Evolutionary conservation across 2,888 invertebrate species (phyloP).

Genomic region (Blera fallax): DNA sequence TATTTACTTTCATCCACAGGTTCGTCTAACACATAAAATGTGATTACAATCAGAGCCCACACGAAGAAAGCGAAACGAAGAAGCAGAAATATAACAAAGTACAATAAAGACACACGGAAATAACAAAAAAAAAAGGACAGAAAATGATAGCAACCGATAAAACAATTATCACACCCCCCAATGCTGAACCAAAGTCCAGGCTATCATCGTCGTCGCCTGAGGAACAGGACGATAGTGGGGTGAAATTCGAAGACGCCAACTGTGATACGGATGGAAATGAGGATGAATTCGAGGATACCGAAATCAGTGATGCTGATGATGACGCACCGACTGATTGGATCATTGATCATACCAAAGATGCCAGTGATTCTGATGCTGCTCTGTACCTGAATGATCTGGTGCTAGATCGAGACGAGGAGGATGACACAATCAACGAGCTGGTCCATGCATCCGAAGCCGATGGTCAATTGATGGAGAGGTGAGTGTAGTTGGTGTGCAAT

Average conservation of each 20-base stretch:
- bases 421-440: conserved; percentile 77
- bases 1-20: conserved; percentile 18
- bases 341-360: conserved; percentile 53
- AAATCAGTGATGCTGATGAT: conserved; percentile 55
- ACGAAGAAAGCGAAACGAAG: not conserved
- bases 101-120: conserved; percentile 21
- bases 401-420: conserved; percentile 77
- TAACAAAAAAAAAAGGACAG: not conserved
- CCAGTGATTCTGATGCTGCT: conserved; percentile 27
- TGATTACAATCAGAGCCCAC: conserved; percentile 30
- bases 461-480: conserved; percentile 76
- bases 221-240: conserved; percentile 13
- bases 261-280: conserved; percentile 38
- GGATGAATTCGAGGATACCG: conserved; percentile 40
- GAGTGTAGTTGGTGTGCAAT: conserved; percentile 63
- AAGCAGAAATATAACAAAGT: conserved; percentile 2
- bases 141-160: conserved; percentile 63
- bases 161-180: conserved; percentile 40
- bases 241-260: conserved; percentile 26
- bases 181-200: conserved; percentile 39
- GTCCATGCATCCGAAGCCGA: conserved; percentile 75
- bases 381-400: conserved; percentile 76
- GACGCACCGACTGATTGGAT: conserved; percentile 47
- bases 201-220: not conserved
- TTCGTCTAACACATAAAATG: conserved; percentile 42